phyloP scores from a whole-genome alignment of 2,888 invertebrate genomes.

The Yponomeuta cagnagella region DNA sequence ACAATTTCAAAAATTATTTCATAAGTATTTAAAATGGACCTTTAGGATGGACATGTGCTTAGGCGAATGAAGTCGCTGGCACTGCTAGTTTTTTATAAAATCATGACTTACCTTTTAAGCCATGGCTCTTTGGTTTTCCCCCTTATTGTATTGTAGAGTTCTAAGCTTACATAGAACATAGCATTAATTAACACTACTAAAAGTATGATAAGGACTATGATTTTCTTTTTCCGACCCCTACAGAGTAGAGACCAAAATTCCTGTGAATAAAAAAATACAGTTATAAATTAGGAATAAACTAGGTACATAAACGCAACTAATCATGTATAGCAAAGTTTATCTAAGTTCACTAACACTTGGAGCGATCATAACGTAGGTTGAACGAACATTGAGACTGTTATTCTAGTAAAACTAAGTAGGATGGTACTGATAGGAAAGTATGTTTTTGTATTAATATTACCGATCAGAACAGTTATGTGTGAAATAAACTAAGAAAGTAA shows the following conservation, averaged over 20 bases:
- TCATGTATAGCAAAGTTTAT: not conserved
- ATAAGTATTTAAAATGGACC: no score
- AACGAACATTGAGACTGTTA: not conserved
- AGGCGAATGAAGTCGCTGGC: no score
- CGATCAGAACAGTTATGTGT: not conserved
- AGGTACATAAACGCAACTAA: not conserved
- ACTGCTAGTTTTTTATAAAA: no score
- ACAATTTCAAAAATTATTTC: no score
- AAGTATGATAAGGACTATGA: constrained; percentile 44
- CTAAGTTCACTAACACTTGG: not conserved
- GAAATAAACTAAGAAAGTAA: not conserved
- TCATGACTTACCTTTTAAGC: constrained; percentile 45
- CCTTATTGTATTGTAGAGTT: constrained; percentile 52
- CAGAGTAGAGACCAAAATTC: constrained; percentile 54
- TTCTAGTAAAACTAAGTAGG: not conserved
- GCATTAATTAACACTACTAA: constrained; percentile 56
- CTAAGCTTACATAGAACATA: constrained; percentile 58
- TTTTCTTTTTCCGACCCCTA: constrained; percentile 62
- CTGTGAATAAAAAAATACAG: constrained; percentile 34
- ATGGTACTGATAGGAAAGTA: no score
- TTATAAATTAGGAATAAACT: not conserved
- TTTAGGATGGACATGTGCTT: no score
- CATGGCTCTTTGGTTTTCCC: constrained; percentile 46
- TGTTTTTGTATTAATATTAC: not conserved
- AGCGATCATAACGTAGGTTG: not conserved